phyloP scores from a whole-genome alignment of 2,113 vertebrate species.

The Tragelaphus buxtoni region DNA sequence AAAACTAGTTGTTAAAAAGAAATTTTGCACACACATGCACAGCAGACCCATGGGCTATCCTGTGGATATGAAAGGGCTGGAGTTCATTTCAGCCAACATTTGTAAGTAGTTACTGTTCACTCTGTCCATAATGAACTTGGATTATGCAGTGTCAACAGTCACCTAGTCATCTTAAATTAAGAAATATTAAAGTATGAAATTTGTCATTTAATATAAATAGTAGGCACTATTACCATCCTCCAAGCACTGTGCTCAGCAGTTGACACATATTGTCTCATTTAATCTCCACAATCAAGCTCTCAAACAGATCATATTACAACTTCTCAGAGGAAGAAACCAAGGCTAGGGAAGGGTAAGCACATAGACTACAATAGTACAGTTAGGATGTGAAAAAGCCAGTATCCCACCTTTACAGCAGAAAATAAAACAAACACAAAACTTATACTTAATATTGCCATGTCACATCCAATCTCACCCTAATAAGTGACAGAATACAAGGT shows the following conservation, averaged over 20 bases:
- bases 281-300: constrained; percentile 15
- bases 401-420: neutral
- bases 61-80: neutral
- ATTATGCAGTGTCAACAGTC: constrained; percentile 24
- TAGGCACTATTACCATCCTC: constrained; percentile 17
- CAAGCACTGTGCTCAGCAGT: neutral
- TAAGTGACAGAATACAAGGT: neutral
- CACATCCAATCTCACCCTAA: neutral
- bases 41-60: neutral
- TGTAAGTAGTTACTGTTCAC: constrained; percentile 27
- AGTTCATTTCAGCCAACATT: constrained; percentile 19
- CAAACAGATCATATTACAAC: neutral
- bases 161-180: constrained; percentile 36
- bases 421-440: neutral
- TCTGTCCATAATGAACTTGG: neutral
- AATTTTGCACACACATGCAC: constrained; percentile 3
- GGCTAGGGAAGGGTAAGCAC: neutral
- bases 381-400: neutral
- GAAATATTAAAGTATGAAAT: constrained; percentile 4
- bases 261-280: neutral
- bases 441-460: neutral
- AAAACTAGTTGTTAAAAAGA: neutral
- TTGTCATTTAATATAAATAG: constrained; percentile 18
- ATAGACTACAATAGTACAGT: neutral
- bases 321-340: constrained; percentile 19